phyloP scores from a whole-genome alignment of 1,140 invertebrate species.

The Coptotermes formosanus region DNA sequence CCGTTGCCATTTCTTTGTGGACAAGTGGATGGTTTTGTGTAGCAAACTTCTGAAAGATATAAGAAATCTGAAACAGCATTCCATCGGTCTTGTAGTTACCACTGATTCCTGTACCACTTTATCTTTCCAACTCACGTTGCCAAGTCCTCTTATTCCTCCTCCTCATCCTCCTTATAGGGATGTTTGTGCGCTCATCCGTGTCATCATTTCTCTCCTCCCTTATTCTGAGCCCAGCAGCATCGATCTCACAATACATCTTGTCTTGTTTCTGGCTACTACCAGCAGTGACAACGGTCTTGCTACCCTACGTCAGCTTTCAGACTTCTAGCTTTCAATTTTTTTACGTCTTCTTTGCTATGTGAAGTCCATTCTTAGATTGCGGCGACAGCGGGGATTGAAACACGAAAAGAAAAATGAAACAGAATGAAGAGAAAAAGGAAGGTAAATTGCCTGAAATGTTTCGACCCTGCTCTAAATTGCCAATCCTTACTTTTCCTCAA shows the following conservation, averaged over 20 bases:
- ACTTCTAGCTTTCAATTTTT: background rate
- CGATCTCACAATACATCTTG: background rate
- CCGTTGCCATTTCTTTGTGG: too few species aligned
- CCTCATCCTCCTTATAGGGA: background rate
- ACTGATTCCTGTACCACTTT: background rate
- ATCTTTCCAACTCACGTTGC: background rate
- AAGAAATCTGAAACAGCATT: background rate
- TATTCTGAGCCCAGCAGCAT: background rate
- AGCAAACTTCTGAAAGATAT: background rate
- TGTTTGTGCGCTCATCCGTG: slow-evolving; percentile 10
- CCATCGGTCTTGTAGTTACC: background rate
- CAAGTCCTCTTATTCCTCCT: background rate
- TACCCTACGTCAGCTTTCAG: background rate
- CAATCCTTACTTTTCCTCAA: too few species aligned
- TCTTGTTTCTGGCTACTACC: background rate
- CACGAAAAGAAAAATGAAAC: background rate
- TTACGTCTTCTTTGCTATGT: background rate
- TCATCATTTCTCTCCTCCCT: background rate
- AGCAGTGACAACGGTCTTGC: background rate
- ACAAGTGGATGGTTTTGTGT: too few species aligned
- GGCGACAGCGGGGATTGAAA: background rate
- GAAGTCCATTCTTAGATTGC: background rate
- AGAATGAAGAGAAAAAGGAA: background rate
- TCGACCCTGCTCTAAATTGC: background rate
- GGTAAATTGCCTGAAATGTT: background rate